Evolutionary conservation across 2,888 invertebrate genomes (phyloP), one percentile per base, ranked within the genome.

Genomic region (Folsomia candida): DNA sequence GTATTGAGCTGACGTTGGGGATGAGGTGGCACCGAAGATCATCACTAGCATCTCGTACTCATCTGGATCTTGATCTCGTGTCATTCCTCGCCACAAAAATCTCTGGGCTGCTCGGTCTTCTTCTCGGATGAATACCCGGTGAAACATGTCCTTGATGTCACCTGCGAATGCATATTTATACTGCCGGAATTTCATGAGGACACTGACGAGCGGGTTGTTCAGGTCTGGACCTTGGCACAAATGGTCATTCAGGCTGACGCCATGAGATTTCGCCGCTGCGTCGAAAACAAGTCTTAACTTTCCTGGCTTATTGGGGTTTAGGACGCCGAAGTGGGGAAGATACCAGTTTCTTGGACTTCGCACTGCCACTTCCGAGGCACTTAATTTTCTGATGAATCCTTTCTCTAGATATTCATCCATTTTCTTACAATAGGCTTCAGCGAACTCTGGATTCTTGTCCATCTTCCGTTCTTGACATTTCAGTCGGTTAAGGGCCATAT

Each of bases 131-230:
- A 11, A 29, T 2, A 73, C 66, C 0, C 68, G 73, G 27, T 73
- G 69, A 11, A 72, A 73, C 71, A 74, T 73, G 0, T 72, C 74
- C 4, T 27, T 51, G n/a, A 76, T 74, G 67, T 76, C 75, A 4
- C 70, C 71, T 0, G 59, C 29, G 24, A 76, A 62, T 22, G 61
- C 75, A 20, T 68, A 28, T 11, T 1, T n/a, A n/a, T n/a, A n/a
- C n/a, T n/a, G n/a, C n/a, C n/a, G n/a, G n/a, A n/a, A n/a, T n/a
- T n/a, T n/a, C 3, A 54, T 22, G 0, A 76, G 58, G 0, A 74
- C 67, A 1, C 11, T 9, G 2, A 57, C 37, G 0, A 76, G 37
- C 1, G 71, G 62, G 1, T n/a, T 22, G n/a, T 70, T 57, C 51
- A 73, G 51, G n/a, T n/a, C n/a, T n/a, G n/a, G n/a, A n/a, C n/a